These are phyloP conservation scores for Psittacula echo DNA, from an alignment of 2,797 vertebrate genomes.

Conservation along the genomic window DNA sequence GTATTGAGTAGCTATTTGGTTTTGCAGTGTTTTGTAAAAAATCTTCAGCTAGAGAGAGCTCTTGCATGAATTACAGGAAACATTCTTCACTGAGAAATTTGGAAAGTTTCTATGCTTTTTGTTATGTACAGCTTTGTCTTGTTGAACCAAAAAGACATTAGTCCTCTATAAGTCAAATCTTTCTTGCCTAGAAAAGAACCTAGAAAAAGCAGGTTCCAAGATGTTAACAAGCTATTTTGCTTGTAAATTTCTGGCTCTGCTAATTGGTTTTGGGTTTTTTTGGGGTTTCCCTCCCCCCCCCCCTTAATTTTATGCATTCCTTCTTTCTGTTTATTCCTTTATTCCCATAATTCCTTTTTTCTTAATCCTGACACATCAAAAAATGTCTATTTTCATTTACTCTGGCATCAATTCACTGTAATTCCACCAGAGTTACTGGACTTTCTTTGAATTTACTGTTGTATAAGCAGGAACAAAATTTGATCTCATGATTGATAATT, in stretches of 20 bases:
- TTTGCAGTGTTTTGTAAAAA: neutral
- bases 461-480: slow-evolving; percentile 7
- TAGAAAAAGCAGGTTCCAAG: neutral
- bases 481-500: neutral
- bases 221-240: neutral
- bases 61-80: neutral
- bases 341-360: slow-evolving; percentile 23
- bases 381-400: slow-evolving; percentile 38
- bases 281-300: neutral
- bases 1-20: neutral
- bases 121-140: neutral
- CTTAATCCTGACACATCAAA: neutral
- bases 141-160: neutral
- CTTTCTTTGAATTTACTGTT: slow-evolving; percentile 13
- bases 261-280: neutral
- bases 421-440: neutral
- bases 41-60: neutral
- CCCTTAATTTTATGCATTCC: neutral
- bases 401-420: neutral
- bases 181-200: neutral
- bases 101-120: neutral
- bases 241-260: slow-evolving; percentile 12
- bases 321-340: neutral
- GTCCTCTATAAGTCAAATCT: neutral
- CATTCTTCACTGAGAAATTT: neutral